These are phyloP conservation scores for Gallinago stenura DNA, from an alignment of 2,797 vertebrate species.

Conservation along the genomic window DNA sequence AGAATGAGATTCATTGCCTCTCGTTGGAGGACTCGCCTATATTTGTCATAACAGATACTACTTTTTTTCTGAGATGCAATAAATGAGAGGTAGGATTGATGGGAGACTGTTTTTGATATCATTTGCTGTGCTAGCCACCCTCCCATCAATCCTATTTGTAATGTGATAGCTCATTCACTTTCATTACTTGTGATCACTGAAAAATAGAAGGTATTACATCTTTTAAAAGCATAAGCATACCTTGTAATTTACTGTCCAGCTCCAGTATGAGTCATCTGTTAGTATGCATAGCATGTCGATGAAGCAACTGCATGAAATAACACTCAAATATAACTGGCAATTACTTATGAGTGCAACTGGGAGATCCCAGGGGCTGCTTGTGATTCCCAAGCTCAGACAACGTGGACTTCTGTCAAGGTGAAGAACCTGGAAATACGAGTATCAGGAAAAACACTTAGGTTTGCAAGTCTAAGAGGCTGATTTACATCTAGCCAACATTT, in stretches of 20 bases:
- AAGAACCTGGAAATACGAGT: background rate
- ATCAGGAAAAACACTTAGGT: background rate
- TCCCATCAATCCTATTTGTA: slow-evolving; percentile 39
- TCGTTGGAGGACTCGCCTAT: slow-evolving; percentile 35
- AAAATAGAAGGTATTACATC: slow-evolving; percentile 42
- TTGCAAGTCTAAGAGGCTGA: background rate
- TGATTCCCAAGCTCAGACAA: background rate
- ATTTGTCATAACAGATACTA: slow-evolving; percentile 55
- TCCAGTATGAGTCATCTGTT: background rate
- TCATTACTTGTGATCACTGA: background rate
- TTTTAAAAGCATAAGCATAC: slow-evolving; percentile 30
- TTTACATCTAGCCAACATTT: background rate
- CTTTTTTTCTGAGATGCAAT: slow-evolving; percentile 54
- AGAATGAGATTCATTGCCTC: slow-evolving; percentile 16
- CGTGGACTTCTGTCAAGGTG: accelerated
- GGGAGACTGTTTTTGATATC: slow-evolving; percentile 38
- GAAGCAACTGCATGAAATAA: background rate
- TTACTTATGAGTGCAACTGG: background rate
- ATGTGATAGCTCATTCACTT: background rate
- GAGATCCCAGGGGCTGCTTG: background rate
- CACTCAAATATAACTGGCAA: background rate
- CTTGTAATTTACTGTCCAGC: slow-evolving; percentile 25
- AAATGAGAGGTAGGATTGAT: slow-evolving; percentile 39
- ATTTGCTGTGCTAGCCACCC: slow-evolving; percentile 2
- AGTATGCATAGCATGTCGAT: background rate